These are phyloP conservation scores for Leuciscus waleckii DNA, from an alignment of 2,797 vertebrate species.

Conservation along the genomic window DNA sequence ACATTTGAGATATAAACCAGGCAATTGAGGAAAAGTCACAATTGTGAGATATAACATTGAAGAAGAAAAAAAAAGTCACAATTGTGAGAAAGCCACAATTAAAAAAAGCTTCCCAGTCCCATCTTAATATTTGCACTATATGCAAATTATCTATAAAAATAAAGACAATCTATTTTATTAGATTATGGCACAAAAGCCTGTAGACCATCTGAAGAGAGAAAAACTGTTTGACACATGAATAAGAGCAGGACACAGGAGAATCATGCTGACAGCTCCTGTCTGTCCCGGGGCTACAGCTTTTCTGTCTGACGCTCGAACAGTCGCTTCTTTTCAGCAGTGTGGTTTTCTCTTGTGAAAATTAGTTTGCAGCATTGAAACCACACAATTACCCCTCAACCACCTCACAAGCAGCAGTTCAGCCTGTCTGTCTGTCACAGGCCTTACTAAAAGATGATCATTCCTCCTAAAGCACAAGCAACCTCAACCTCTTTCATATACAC, in stretches of 20 bases:
- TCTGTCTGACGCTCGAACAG: constrained; percentile 55
- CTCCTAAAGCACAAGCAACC: constrained; percentile 14
- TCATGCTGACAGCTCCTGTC: constrained; percentile 50
- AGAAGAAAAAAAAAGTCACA: no score
- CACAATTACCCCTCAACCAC: constrained; percentile 61
- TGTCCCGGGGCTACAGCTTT: constrained; percentile 42
- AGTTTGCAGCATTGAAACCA: constrained; percentile 57
- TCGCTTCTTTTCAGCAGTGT: constrained; percentile 45
- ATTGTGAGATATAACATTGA: neutral
- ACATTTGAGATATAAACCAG: no score
- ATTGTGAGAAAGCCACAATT: no score
- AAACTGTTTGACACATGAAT: constrained; percentile 40
- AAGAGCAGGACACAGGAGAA: constrained; percentile 50
- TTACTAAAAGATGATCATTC: constrained; percentile 54
- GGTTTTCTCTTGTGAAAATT: constrained; percentile 59
- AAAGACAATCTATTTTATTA: no score
- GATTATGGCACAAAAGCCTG: neutral
- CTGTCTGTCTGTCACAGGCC: constrained; percentile 56
- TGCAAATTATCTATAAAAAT: no score
- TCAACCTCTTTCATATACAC: constrained; percentile 43
- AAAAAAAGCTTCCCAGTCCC: no score
- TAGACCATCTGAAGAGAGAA: constrained; percentile 1
- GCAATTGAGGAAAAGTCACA: neutral
- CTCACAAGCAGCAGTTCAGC: constrained; percentile 57
- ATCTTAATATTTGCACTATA: no score